These are phyloP conservation scores for Pycnomerus fuliginosus DNA, from an alignment of 2,888 invertebrate species.

Conservation along the genomic window DNA sequence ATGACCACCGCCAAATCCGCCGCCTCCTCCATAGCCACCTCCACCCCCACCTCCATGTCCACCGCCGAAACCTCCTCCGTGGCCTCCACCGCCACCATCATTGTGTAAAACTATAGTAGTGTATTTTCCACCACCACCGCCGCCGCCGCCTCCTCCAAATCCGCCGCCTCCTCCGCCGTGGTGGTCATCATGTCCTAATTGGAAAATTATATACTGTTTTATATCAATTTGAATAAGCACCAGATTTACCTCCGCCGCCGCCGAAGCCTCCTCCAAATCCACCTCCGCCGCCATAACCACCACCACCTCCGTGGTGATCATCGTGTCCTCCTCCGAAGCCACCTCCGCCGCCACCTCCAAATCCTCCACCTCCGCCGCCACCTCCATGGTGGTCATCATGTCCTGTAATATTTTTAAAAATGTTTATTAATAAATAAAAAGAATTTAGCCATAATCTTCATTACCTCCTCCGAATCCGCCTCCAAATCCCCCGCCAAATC, in stretches of 20 bases:
- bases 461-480: conserved; percentile 5
- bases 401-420: conserved; percentile 1
- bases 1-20: conserved; percentile 21
- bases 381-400: conserved; percentile 8
- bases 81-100: conserved; percentile 19
- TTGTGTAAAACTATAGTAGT: no score
- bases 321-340: conserved; percentile 1
- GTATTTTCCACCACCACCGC: no score
- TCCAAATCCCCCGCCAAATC: conserved; percentile 11
- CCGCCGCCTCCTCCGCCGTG: conserved; percentile 46
- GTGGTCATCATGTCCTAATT: conserved; percentile 34
- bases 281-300: conserved; percentile 14
- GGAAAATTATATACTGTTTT: no score
- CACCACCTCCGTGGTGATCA: conserved; percentile 11
- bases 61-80: conserved; percentile 23
- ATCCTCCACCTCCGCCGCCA: conserved; percentile 8
- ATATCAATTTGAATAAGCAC: no score
- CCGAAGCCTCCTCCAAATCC: conserved; percentile 7
- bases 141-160: conserved; percentile 24
- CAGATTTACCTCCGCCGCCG: conserved; percentile 9
- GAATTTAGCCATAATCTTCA: conserved; percentile 1
- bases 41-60: conserved; percentile 22
- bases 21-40: conserved; percentile 10
- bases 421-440: not conserved
- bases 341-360: conserved; percentile 8